These are phyloP conservation scores for Eudemis profundana DNA, from an alignment of 2,888 invertebrate species.

Conservation along the genomic window DNA sequence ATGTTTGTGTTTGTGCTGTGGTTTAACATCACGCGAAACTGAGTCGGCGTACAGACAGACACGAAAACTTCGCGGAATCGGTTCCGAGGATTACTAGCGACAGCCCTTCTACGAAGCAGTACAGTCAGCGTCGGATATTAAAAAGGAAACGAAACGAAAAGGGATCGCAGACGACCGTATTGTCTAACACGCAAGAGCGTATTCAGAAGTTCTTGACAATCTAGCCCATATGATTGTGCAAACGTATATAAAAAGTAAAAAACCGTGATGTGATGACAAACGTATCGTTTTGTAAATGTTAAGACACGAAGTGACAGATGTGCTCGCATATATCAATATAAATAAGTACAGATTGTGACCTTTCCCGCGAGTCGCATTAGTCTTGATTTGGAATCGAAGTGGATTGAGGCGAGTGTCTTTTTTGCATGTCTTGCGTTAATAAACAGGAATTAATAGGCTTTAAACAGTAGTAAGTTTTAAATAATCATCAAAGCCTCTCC, in stretches of 20 bases:
- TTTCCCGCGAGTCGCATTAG: slow-evolving; percentile 45
- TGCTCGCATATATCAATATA: slow-evolving; percentile 34
- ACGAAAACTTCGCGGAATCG: slow-evolving; percentile 57
- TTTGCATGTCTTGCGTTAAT: slow-evolving; percentile 21
- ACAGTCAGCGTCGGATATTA: slow-evolving; percentile 4
- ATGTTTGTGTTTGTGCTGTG: slow-evolving; percentile 75
- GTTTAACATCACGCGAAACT: slow-evolving; percentile 72
- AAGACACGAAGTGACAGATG: slow-evolving; percentile 39
- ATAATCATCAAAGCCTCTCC: background rate
- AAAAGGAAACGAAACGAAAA: background rate
- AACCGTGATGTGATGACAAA: slow-evolving; percentile 56
- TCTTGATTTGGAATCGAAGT: slow-evolving; percentile 31
- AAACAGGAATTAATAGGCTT: background rate
- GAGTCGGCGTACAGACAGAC: slow-evolving; percentile 69
- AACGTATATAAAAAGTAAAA: slow-evolving; percentile 53
- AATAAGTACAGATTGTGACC: slow-evolving; percentile 33
- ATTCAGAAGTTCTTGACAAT: background rate
- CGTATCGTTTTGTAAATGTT: slow-evolving; percentile 47
- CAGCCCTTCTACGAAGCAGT: slow-evolving; percentile 13
- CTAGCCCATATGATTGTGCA: slow-evolving; percentile 47
- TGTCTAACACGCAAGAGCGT: background rate
- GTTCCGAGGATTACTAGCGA: slow-evolving; percentile 13
- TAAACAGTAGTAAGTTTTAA: background rate
- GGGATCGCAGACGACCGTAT: background rate
- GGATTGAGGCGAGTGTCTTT: slow-evolving; percentile 16